Evolutionary conservation across 2,797 vertebrate genomes (phyloP).

Genomic region (Numenius phaeopus): DNA sequence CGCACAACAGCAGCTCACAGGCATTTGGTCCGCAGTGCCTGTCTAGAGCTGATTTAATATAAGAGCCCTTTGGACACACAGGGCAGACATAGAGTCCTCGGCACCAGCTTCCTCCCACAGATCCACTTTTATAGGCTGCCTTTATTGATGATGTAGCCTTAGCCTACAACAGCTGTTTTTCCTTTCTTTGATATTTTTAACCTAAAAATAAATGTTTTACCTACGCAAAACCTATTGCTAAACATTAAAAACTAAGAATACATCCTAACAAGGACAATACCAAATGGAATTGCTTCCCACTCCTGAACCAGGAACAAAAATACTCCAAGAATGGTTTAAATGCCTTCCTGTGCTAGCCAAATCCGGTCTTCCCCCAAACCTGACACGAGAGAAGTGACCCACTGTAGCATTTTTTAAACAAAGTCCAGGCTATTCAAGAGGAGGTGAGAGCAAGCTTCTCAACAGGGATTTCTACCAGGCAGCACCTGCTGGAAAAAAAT

Average conservation of each 20-base stretch:
- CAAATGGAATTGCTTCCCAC: background rate
- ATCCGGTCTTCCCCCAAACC: background rate
- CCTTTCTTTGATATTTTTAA: background rate
- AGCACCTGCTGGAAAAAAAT: background rate
- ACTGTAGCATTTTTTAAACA: background rate
- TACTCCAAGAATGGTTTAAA: background rate
- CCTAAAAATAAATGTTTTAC: background rate
- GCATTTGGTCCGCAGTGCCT: fast-evolving
- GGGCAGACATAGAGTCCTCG: background rate
- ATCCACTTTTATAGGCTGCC: background rate
- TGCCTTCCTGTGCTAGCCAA: background rate
- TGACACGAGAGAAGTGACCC: background rate
- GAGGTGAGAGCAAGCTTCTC: background rate
- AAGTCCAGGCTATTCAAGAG: background rate
- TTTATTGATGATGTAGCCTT: background rate
- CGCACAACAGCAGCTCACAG: background rate
- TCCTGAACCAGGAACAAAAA: background rate
- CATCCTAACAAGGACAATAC: background rate
- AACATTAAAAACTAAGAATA: background rate
- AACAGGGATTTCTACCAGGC: background rate
- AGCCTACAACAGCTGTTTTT: background rate
- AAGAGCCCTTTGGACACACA: background rate
- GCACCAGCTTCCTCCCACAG: background rate
- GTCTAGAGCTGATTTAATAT: background rate
- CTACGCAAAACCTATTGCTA: background rate